These are phyloP conservation scores for Ips nitidus DNA, from an alignment of 1,140 invertebrate species.

Conservation along the genomic window DNA sequence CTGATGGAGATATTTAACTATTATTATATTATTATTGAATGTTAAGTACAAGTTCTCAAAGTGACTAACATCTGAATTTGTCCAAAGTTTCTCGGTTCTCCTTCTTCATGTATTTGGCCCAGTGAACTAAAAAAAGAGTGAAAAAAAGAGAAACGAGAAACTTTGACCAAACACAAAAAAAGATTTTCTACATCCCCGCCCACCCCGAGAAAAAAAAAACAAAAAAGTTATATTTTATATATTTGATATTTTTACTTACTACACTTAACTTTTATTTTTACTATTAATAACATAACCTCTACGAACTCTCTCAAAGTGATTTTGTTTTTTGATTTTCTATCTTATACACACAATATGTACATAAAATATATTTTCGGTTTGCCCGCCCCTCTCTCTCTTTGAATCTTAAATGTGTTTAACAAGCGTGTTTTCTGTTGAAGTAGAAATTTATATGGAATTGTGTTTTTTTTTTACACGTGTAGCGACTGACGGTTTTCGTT, in stretches of 20 bases:
- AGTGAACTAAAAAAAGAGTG: too few relatives aligned
- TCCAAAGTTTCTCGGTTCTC: too few relatives aligned
- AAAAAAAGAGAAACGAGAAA: too few relatives aligned
- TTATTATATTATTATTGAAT: constrained; percentile 39
- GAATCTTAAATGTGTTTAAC: constrained; percentile 42
- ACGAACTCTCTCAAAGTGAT: constrained; percentile 44
- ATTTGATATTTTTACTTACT: constrained; percentile 49
- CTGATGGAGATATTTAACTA: constrained; percentile 53
- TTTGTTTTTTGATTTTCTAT: constrained; percentile 51
- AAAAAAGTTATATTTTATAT: constrained; percentile 51
- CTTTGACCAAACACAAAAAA: too few relatives aligned
- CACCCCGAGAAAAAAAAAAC: too few relatives aligned
- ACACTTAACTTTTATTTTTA: neutral
- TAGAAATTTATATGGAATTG: constrained; percentile 50
- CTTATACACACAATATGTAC: constrained; percentile 45
- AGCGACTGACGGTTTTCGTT: constrained; percentile 42
- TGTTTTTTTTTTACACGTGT: constrained; percentile 25
- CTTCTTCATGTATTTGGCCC: too few relatives aligned
- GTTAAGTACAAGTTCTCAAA: constrained; percentile 51
- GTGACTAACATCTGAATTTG: too few relatives aligned
- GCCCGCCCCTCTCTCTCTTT: neutral
- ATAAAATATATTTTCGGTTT: too few relatives aligned
- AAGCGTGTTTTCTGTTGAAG: constrained; percentile 50
- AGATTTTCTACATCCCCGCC: too few relatives aligned
- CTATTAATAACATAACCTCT: neutral